Evolutionary conservation across 2,797 vertebrate species (phyloP).

Genomic region (Channa striata): DNA sequence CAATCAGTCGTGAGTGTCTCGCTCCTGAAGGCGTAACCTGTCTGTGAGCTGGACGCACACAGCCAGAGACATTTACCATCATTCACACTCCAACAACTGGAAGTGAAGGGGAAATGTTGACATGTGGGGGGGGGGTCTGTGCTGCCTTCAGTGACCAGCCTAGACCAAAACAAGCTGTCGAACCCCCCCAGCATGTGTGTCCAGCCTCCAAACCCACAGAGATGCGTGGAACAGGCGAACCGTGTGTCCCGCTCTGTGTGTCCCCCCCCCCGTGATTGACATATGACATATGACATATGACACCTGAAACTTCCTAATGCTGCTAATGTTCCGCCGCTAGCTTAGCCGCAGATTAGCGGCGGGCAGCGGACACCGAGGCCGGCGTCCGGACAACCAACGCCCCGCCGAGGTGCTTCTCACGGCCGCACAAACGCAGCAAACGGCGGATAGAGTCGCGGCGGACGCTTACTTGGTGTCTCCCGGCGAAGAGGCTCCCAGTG

Average conservation of each 20-base stretch:
- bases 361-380: conserved; percentile 9
- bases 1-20: too few relatives aligned
- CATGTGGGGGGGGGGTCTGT: neutral
- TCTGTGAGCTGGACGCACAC: too few relatives aligned
- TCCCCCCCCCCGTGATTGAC: too few relatives aligned
- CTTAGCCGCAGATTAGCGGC: conserved; percentile 68
- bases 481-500: conserved; percentile 32
- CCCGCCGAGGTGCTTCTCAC: neutral
- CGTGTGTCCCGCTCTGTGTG: conserved; percentile 13
- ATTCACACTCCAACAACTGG: too few relatives aligned
- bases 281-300: too few relatives aligned
- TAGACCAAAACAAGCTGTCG: conserved; percentile 26
- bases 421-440: neutral
- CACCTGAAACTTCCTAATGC: too few relatives aligned
- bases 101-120: too few relatives aligned
- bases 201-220: neutral
- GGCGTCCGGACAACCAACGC: neutral
- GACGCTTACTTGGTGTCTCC: conserved; percentile 53
- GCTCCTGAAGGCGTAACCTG: neutral
- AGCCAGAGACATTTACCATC: too few relatives aligned
- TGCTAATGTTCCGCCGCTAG: conserved; percentile 53
- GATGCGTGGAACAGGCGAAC: neutral
- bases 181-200: too few relatives aligned
- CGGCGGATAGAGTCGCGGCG: neutral
- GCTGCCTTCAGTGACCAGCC: conserved; percentile 31